Conservation (phyloP, 2,797 vertebrate species). For the Mormyrus hasselquistii region DNA sequence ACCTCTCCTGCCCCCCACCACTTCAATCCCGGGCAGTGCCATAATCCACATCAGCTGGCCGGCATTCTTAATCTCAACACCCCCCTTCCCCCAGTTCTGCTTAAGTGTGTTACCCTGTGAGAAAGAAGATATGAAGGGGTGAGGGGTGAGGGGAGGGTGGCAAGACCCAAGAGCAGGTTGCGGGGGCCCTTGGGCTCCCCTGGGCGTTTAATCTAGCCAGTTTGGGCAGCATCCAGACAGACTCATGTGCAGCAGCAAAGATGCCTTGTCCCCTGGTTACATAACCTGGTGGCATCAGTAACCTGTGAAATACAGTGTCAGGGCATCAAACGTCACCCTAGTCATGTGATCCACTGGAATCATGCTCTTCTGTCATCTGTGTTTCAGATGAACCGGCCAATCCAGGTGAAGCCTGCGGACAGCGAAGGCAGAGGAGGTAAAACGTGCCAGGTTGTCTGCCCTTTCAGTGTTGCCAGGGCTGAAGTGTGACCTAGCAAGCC, state of each 20-base stretch:
- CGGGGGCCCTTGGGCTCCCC: not conserved
- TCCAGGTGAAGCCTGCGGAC: slow-evolving; percentile 84
- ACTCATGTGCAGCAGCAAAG: not conserved
- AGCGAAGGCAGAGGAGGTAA: slow-evolving; percentile 83
- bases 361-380: slow-evolving; percentile 32
- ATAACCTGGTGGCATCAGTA: not conserved
- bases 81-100: slow-evolving; percentile 54
- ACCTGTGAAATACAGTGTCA: not conserved
- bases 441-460: slow-evolving; percentile 19
- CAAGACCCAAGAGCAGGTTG: not conserved
- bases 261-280: not conserved
- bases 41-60: slow-evolving; percentile 64
- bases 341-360: not conserved
- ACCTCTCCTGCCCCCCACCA: slow-evolving; percentile 33
- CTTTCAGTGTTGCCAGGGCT: not conserved
- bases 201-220: not conserved
- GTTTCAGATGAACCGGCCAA: slow-evolving; percentile 79
- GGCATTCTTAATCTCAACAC: slow-evolving; percentile 63
- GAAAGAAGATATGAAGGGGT: slow-evolving; percentile 33
- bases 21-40: slow-evolving; percentile 57
- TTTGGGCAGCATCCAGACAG: not conserved
- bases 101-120: slow-evolving; percentile 49
- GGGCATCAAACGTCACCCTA: not conserved
- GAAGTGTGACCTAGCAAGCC: not conserved
- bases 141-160: slow-evolving; percentile 27